A percentile compares a stretch with the other conserved stretches of the same genome.
Evolutionary conservation across 2,113 vertebrate genomes (phyloP).

Genomic region (Motacilla tschutschensis): DNA sequence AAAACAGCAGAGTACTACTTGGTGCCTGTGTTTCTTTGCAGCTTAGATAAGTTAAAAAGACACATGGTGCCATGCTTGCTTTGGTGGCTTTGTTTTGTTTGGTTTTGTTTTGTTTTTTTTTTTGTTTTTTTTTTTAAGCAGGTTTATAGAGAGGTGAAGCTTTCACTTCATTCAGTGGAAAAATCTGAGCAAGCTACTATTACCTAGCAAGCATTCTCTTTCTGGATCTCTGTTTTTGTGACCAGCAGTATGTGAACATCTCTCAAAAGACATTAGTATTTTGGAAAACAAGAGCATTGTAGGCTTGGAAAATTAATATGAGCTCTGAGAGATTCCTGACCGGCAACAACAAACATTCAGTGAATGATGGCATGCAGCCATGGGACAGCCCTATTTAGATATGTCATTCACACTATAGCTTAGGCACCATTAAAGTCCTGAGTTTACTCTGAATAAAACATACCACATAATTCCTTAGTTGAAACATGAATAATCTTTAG

Average conservation of each 20-base stretch:
- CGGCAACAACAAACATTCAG: constrained; percentile 32
- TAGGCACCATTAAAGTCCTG: constrained; percentile 46
- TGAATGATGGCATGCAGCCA: constrained; percentile 53
- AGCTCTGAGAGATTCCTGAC: constrained; percentile 20
- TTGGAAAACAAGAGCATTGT: neutral
- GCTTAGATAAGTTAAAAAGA: neutral
- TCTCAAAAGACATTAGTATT: constrained; percentile 5
- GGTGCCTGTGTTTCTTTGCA: neutral
- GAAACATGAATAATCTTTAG: constrained; percentile 48
- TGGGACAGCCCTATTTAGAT: constrained; percentile 65
- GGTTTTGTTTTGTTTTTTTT: neutral
- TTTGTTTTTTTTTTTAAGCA: neutral
- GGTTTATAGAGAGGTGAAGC: neutral
- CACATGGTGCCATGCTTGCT: neutral
- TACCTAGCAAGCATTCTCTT: neutral
- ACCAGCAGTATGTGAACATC: neutral
- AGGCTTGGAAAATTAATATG: neutral
- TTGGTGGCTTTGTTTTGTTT: neutral
- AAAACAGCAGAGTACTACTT: neutral
- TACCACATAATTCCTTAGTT: constrained; percentile 69
- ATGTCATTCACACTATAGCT: constrained; percentile 70
- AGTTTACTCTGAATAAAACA: constrained; percentile 62
- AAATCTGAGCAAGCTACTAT: neutral
- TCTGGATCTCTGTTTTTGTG: neutral
- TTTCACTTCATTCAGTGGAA: neutral